Evolutionary conservation across 1,140 invertebrate genomes (phyloP).

Genomic region (Vanessa tameamea): DNA sequence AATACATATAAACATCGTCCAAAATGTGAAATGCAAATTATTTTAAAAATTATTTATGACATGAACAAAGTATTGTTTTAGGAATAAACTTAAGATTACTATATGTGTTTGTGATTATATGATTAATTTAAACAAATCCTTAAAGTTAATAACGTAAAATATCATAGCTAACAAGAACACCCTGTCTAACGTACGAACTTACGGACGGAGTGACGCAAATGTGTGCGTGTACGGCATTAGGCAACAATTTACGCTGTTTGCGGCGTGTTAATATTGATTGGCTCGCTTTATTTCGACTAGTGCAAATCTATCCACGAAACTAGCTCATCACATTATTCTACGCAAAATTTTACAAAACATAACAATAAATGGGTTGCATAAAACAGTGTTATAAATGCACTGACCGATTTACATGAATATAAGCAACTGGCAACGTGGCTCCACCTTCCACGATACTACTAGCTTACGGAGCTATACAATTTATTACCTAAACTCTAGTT

Average conservation of each 20-base stretch:
- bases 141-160: not conserved
- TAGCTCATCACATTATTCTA: slow-evolving; percentile 47
- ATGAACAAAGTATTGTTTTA: not conserved
- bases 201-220: slow-evolving; percentile 45
- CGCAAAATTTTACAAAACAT: slow-evolving; percentile 22
- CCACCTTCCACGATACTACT: slow-evolving; percentile 34
- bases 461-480: slow-evolving; percentile 39
- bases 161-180: slow-evolving; percentile 48
- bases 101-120: not conserved
- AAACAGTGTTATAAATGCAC: slow-evolving; percentile 22
- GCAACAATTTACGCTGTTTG: slow-evolving; percentile 81
- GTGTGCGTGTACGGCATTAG: slow-evolving; percentile 75
- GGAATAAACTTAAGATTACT: not conserved
- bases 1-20: too few species aligned
- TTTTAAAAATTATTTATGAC: too few species aligned
- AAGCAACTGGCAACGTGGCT: slow-evolving; percentile 19
- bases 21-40: too few species aligned
- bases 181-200: slow-evolving; percentile 57
- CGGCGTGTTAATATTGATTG: slow-evolving; percentile 81
- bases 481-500: slow-evolving; percentile 41
- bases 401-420: slow-evolving; percentile 14
- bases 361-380: not conserved
- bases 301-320: slow-evolving; percentile 73
- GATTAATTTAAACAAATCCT: not conserved
- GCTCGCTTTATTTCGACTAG: slow-evolving; percentile 79